Evolutionary conservation across 2,888 invertebrate genomes (phyloP).

Genomic region (Synergus itoensis): DNA sequence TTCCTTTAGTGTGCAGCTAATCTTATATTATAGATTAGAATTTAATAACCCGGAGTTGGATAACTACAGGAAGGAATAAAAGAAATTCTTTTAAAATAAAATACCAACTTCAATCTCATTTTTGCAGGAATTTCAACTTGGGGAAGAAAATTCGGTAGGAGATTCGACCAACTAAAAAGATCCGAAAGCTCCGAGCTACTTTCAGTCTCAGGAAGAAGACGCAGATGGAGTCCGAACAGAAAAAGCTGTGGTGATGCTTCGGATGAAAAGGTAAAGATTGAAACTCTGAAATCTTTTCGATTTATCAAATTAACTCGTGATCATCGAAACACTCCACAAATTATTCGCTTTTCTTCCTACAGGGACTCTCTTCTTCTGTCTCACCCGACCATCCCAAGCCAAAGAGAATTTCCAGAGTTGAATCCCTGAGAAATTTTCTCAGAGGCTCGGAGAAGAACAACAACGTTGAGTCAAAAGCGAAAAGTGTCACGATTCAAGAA

Average conservation of each 20-base stretch:
- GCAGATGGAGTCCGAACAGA: constrained; percentile 78
- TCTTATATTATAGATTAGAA: constrained; percentile 8
- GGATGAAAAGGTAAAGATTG: constrained; percentile 64
- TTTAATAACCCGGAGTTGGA: constrained; percentile 1
- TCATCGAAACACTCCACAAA: neutral
- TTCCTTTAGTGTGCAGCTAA: constrained; percentile 17
- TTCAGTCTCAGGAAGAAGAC: constrained; percentile 74
- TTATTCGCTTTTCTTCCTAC: neutral
- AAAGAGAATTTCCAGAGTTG: constrained; percentile 79
- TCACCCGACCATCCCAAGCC: constrained; percentile 62
- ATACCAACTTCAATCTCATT: neutral
- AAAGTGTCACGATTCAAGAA: constrained; percentile 65
- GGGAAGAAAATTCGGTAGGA: constrained; percentile 81
- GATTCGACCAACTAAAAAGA: constrained; percentile 82
- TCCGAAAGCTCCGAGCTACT: constrained; percentile 81
- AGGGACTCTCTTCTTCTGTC: constrained; percentile 4
- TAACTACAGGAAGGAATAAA: neutral
- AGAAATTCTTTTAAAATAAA: neutral
- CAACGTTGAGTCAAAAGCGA: constrained; percentile 56
- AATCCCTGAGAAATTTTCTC: constrained; percentile 80
- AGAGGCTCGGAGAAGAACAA: constrained; percentile 69
- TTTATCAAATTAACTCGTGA: neutral
- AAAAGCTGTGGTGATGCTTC: constrained; percentile 56
- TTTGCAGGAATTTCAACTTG: constrained; percentile 81
- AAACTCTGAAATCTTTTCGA: neutral